Conservation (phyloP, 2,888 invertebrate species). For the Vanessa cardui region DNA sequence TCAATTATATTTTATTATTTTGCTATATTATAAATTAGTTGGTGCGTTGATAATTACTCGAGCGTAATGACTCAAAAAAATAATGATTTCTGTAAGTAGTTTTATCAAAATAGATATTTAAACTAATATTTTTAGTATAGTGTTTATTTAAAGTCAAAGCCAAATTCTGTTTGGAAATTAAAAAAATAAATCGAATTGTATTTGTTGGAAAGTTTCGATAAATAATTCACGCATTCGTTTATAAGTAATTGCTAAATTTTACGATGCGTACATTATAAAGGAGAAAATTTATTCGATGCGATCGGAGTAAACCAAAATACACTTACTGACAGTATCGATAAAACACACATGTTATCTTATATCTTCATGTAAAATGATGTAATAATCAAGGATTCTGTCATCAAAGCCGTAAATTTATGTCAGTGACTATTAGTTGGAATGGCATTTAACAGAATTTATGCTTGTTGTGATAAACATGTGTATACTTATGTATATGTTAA, state of each 20-base stretch:
- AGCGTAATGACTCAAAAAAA: conserved; percentile 54
- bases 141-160: background rate
- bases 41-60: background rate
- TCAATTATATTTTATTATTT: background rate
- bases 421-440: conserved; percentile 11
- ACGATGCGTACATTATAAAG: background rate
- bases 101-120: conserved; percentile 4
- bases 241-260: background rate
- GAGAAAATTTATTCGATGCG: conserved; percentile 1
- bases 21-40: background rate
- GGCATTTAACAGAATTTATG: conserved; percentile 16
- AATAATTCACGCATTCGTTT: background rate
- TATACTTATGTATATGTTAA: conserved; percentile 1
- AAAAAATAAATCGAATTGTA: background rate
- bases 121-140: background rate
- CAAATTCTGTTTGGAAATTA: background rate
- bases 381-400: conserved; percentile 13
- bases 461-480: background rate
- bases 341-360: conserved; percentile 12
- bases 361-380: conserved; percentile 15
- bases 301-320: conserved; percentile 1
- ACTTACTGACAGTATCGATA: background rate
- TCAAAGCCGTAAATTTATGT: conserved; percentile 11
- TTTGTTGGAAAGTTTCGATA: background rate
- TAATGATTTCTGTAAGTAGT: conserved; percentile 75